phyloP scores from a whole-genome alignment of 2,113 vertebrate species.

The Callopanchax toddi region DNA sequence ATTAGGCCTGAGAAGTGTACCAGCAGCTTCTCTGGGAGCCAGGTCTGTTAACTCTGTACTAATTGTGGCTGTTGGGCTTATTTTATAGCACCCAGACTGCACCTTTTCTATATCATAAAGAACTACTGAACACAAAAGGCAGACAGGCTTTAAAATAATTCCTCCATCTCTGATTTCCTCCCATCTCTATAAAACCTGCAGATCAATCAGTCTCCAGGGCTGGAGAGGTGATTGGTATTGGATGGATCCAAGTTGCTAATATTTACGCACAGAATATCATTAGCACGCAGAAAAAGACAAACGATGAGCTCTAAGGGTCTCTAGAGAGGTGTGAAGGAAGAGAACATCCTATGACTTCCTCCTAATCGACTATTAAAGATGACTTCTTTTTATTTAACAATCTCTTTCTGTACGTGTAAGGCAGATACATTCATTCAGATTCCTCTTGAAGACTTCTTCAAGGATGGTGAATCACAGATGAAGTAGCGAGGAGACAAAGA shows the following conservation, averaged over 20 bases:
- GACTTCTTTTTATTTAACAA: conserved; percentile 14
- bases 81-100: conserved; percentile 26
- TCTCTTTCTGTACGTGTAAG: conserved; percentile 20
- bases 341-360: conserved; percentile 52
- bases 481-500: conserved; percentile 22
- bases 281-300: conserved; percentile 61
- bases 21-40: conserved; percentile 43
- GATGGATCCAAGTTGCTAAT: conserved; percentile 30
- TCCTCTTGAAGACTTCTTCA: neutral
- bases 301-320: conserved; percentile 51
- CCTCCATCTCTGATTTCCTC: conserved; percentile 3
- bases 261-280: conserved; percentile 65
- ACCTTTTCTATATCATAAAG: conserved; percentile 10
- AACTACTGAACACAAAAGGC: conserved; percentile 11
- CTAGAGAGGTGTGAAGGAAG: conserved; percentile 38
- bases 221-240: conserved; percentile 38
- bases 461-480: conserved; percentile 19
- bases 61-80: conserved; percentile 35
- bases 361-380: conserved; percentile 31
- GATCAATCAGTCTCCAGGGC: conserved; percentile 43
- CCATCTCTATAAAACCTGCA: conserved; percentile 4
- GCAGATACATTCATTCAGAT: conserved; percentile 5
- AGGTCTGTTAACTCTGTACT: conserved; percentile 45
- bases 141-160: conserved; percentile 5
- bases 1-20: conserved; percentile 50